These are phyloP conservation scores for Leistus spinibarbis DNA, from an alignment of 2,888 invertebrate species.

Conservation along the genomic window DNA sequence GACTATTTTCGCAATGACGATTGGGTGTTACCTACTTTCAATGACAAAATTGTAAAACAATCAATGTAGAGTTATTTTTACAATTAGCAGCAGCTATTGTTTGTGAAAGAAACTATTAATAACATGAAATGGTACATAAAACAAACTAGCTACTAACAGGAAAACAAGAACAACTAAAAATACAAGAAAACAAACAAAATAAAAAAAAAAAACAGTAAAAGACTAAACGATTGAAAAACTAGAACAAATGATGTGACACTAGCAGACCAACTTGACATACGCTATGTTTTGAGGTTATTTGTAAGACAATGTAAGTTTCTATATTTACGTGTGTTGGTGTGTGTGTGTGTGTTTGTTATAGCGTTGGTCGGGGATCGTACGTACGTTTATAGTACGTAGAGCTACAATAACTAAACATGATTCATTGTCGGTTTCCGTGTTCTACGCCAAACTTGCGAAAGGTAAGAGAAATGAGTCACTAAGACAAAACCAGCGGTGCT, in stretches of 20 bases:
- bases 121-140: not conserved
- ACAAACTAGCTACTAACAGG: not conserved
- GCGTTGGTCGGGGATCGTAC: not conserved
- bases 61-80: not conserved
- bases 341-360: not conserved
- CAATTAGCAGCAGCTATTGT: no score
- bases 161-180: no score
- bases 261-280: not conserved
- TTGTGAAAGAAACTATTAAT: not conserved
- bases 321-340: conserved; percentile 9
- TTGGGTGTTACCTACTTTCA: no score
- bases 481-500: not conserved
- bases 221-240: not conserved
- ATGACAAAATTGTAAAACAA: no score
- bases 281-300: conserved; percentile 11
- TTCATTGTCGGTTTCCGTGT: conserved; percentile 13
- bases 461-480: conserved; percentile 31
- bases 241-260: not conserved
- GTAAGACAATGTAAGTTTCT: conserved; percentile 28
- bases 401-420: conserved; percentile 5
- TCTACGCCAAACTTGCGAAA: conserved; percentile 24
- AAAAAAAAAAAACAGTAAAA: not conserved
- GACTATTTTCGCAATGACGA: no score
- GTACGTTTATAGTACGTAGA: not conserved
- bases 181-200: no score